These are phyloP conservation scores for Colostygia pectinataria DNA, from an alignment of 2,888 invertebrate genomes.

Conservation along the genomic window DNA sequence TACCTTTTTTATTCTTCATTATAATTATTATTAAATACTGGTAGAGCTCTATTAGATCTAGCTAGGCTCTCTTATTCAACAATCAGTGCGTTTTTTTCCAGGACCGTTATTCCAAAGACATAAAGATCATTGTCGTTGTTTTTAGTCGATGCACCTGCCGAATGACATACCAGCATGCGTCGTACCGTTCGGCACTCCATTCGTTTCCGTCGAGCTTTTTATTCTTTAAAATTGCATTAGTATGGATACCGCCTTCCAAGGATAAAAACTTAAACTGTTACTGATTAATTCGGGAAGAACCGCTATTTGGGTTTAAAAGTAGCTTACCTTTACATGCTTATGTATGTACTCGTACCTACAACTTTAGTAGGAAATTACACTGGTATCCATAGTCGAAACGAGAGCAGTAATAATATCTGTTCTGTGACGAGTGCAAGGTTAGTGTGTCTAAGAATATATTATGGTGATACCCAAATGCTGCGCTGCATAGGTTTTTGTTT, in stretches of 20 bases:
- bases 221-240: constrained; percentile 50
- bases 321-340: not conserved
- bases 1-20: no score
- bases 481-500: no score
- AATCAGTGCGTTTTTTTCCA: not conserved
- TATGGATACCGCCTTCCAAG: constrained; percentile 48
- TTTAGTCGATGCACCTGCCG: constrained; percentile 24
- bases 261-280: constrained; percentile 29
- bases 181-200: constrained; percentile 40
- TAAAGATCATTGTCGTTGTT: constrained; percentile 14
- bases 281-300: constrained; percentile 24
- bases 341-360: no score
- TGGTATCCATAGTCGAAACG: no score
- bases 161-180: constrained; percentile 63
- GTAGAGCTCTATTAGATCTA: no score
- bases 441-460: no score
- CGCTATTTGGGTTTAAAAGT: constrained; percentile 12
- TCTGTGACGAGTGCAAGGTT: no score
- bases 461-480: no score
- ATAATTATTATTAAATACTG: no score
- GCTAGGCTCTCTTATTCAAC: not conserved
- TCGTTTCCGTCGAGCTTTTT: constrained; percentile 55
- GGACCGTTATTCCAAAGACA: constrained; percentile 5
- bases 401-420: no score
- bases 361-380: no score